phyloP scores from a whole-genome alignment of 2,888 invertebrate species.

The Formica aserva region DNA sequence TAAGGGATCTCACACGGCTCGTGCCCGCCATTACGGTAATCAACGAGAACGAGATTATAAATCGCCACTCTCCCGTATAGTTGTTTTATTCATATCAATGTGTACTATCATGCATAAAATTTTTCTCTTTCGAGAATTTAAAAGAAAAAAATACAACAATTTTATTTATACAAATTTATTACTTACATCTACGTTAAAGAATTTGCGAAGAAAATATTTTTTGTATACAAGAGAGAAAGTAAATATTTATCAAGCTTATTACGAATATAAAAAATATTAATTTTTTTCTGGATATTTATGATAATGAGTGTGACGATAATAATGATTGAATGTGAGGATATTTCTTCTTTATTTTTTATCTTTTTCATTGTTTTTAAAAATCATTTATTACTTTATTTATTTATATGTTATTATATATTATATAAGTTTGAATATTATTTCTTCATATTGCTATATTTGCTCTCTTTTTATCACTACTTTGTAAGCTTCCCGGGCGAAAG shows the following conservation, averaged over 20 bases:
- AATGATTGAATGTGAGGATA: neutral
- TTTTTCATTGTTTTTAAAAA: neutral
- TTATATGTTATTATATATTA: too few species aligned
- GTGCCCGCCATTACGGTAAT: conserved; percentile 4
- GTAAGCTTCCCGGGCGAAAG: neutral
- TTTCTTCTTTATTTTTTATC: too few species aligned
- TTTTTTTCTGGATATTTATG: neutral
- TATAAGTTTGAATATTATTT: neutral
- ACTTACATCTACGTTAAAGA: neutral
- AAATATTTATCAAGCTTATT: neutral
- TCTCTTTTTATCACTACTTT: neutral
- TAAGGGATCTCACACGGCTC: neutral
- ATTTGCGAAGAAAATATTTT: neutral
- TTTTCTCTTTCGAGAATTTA: neutral
- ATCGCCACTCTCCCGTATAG: neutral
- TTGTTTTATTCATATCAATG: neutral
- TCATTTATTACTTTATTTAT: neutral
- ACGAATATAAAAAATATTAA: neutral
- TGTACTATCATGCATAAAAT: neutral
- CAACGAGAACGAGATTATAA: conserved; percentile 24
- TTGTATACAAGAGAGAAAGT: neutral
- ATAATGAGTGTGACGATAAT: neutral
- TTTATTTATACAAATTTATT: neutral
- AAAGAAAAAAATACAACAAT: neutral
- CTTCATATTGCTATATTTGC: neutral